Conservation (phyloP, 2,888 invertebrate genomes). For the Electrophaes corylata region DNA sequence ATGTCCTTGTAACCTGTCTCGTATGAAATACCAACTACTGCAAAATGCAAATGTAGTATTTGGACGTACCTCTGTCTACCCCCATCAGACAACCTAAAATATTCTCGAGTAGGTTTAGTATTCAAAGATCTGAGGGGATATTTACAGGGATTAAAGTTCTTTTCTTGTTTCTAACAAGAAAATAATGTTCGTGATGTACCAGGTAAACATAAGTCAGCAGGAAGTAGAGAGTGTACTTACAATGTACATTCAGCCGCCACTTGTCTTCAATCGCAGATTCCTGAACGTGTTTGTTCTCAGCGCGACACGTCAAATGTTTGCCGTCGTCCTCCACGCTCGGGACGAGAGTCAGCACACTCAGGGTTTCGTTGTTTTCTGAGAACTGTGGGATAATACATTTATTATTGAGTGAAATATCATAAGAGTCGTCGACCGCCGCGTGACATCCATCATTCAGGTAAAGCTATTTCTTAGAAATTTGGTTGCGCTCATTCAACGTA, state of each 20-base stretch:
- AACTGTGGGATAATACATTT: constrained; percentile 80
- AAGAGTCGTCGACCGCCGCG: no score
- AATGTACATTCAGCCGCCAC: constrained; percentile 94
- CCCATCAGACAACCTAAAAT: no score
- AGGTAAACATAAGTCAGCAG: constrained; percentile 9
- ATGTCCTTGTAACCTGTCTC: no score
- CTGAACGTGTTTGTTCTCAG: constrained; percentile 93
- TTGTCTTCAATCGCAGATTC: constrained; percentile 93
- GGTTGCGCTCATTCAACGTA: no score
- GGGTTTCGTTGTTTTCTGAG: constrained; percentile 92
- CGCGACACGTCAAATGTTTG: constrained; percentile 94
- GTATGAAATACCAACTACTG: no score
- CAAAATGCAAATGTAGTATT: no score
- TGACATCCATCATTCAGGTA: no score
- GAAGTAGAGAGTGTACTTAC: constrained; percentile 84
- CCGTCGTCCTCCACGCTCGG: constrained; percentile 95
- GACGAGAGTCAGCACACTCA: constrained; percentile 92
- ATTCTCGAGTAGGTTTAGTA: no score
- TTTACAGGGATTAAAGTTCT: no score
- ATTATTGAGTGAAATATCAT: neutral
- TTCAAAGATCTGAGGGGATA: no score
- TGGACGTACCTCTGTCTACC: no score
- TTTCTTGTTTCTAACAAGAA: neutral
- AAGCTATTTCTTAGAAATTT: no score
- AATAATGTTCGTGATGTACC: constrained; percentile 1